Base-by-base conservation (phyloP, 1,140 invertebrate genomes). In the Elysia chlorotica region DNA sequence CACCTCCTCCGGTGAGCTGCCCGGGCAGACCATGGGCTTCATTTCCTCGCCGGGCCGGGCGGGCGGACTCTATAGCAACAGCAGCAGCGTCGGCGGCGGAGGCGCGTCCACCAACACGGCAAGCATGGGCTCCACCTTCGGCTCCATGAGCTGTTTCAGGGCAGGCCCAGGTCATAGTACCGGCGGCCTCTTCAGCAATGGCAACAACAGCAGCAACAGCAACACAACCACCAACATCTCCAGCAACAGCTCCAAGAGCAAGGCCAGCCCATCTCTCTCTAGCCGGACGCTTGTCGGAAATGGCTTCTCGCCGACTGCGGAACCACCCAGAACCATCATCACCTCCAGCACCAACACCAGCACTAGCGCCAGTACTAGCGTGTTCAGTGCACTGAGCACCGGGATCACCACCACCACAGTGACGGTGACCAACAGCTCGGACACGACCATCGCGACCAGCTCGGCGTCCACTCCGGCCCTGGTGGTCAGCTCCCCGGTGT, bases 221-320 rank as follows among this genome's bases (percentile, higher is more conserved):
- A 28, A 38, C 65, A 66, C 36, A 19, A 28, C 5, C 65, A 66
- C 4, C 36, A 38, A 33, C 25, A 38, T 3, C 37, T 30, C 14
- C 37, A 66, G 30, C 65, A 68, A 25, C 66, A 68, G 30, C 19
- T 33, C 3, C 66, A 57, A 35, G 6, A 70, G 56, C 53, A 37
- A 38, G 19, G 30, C 28, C 68, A 61, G 21, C 54, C 23, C 3
- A 25, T 25, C 17, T 21, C 10, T n/a, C 5, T 23, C 53, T 14
- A 33, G 54, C 53, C 36, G 30, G 2, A 21, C 61, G 17, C 17
- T 5, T 63, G 25, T 36, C 33, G 28, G 6, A 6, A 59, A 14
- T 19, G 23, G 6, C 56, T 30, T 2, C 61, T 17, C 33, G 21
- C 31, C 31, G 1, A 36, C 2, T 3, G 23, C 31, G 23, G 37